Base-by-base conservation (phyloP, 2,888 invertebrate genomes). In the Theretra japonica region DNA sequence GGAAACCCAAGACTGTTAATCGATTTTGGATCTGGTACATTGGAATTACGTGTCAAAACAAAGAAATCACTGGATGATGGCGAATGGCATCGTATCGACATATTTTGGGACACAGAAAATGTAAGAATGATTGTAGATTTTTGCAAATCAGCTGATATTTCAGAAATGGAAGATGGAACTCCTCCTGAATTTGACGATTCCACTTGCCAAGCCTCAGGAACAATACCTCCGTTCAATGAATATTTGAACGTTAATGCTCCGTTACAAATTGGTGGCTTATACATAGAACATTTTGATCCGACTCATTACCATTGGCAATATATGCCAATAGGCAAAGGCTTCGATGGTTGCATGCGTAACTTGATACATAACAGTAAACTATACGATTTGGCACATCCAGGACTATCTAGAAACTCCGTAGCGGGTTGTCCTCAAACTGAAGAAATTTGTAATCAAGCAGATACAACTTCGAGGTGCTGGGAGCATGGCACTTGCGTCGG, bases 291-390 rank as follows among this genome's bases (percentile, higher is more conserved):
- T 82, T 98, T 98, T 84, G 98, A 98, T 83, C 98, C 98, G 0
- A 96, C 97, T 0, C 96, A 97, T 78, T 98, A 98, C 89, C 97
- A 97, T 82, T 98, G 98, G 98, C 97, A 98, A 80, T 97, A 97
- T 80, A 97, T 97, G 96, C 98, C 98, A 0, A 97, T 97, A 60
- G 97, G 97, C 1, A 97, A 97, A 91, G 97, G 97, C 28, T 99
- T 99, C 88, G 98, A 98, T 86, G 99, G 99, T 17, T 99, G 99
- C 91, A 97, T 99, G 75, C 96, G 98, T 82, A 99, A 99, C 89
- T 95, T 99, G 69, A 97, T 99, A 84, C 99, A 99, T 86, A 99
- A 99, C 86, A 99, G 99, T 83, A 98, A 97, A 88, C 94, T 99
- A 71, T 99, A 99, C 89, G 99, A 99, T 88, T 94, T 99, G 79